Conservation (phyloP, 2,888 invertebrate genomes). For the Limenitis camilla region DNA sequence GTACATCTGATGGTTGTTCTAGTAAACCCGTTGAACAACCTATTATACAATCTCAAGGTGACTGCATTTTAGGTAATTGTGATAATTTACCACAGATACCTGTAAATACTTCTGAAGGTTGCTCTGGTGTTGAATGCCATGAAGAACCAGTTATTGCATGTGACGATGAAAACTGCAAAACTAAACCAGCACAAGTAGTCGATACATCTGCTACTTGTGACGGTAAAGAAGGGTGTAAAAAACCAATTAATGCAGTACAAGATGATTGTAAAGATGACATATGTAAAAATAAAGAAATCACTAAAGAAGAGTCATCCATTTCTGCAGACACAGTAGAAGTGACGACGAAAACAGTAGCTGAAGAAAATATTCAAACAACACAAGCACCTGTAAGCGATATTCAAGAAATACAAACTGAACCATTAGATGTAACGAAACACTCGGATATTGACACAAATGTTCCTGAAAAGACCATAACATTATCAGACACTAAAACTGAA, state of each 20-base stretch:
- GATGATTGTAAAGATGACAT: constrained; percentile 41
- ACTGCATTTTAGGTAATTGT: constrained; percentile 33
- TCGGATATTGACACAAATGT: no score
- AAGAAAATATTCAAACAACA: neutral
- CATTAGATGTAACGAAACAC: no score
- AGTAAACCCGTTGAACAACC: constrained; percentile 23
- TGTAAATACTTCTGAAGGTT: constrained; percentile 14
- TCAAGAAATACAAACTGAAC: no score
- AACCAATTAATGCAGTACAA: constrained; percentile 11
- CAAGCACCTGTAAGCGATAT: neutral
- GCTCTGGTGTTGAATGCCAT: constrained; percentile 18
- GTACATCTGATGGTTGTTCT: constrained; percentile 16
- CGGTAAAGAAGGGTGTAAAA: constrained; percentile 31
- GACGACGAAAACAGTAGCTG: constrained; percentile 11
- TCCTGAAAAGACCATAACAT: no score
- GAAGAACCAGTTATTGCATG: constrained; percentile 26
- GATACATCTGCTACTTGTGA: constrained; percentile 21
- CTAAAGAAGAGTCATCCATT: constrained; percentile 27
- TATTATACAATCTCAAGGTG: constrained; percentile 32
- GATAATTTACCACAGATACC: constrained; percentile 6
- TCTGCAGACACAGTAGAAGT: constrained; percentile 35
- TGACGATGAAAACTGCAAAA: constrained; percentile 30
- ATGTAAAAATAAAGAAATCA: constrained; percentile 43
- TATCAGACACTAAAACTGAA: no score
- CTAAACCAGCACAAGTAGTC: constrained; percentile 18